These are phyloP conservation scores for Drosophila murphyi DNA, from an alignment of 1,140 invertebrate species.

Conservation along the genomic window DNA sequence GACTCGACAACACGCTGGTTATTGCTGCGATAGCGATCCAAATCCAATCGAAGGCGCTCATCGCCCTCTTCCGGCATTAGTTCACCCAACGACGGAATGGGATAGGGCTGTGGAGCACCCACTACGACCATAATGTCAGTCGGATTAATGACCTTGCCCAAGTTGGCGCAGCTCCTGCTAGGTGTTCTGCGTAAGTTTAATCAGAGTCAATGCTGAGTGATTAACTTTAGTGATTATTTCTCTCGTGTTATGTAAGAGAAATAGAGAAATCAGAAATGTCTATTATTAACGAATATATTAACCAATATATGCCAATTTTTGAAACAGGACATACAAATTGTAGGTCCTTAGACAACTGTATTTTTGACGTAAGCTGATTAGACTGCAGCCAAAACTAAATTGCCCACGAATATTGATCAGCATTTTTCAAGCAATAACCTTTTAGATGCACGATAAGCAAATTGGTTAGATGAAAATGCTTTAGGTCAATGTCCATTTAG, in stretches of 20 bases:
- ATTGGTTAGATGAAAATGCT: slow-evolving; percentile 4
- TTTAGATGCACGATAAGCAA: neutral
- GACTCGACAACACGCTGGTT: slow-evolving; percentile 3
- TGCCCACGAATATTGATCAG: slow-evolving; percentile 10
- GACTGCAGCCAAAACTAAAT: neutral
- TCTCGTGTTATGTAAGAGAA: no score
- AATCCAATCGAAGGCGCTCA: slow-evolving; percentile 34
- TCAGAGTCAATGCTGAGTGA: neutral
- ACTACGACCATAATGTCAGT: slow-evolving; percentile 54
- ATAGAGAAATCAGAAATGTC: no score
- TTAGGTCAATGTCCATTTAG: slow-evolving; percentile 11
- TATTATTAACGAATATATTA: no score
- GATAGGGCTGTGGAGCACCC: slow-evolving; percentile 29
- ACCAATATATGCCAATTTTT: no score
- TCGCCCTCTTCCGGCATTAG: slow-evolving; percentile 32
- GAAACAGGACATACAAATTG: no score
- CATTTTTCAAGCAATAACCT: neutral
- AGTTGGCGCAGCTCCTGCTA: neutral
- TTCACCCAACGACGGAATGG: slow-evolving; percentile 3
- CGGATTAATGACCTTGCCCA: slow-evolving; percentile 24
- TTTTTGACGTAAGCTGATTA: no score
- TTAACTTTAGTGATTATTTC: neutral
- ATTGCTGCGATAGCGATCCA: slow-evolving; percentile 40
- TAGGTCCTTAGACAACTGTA: no score
- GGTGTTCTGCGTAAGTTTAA: neutral